A percentile compares a stretch with the other conserved stretches of the same genome.
phyloP scores from a whole-genome alignment of 2,797 vertebrate genomes.

The Hemitrygon akajei region DNA sequence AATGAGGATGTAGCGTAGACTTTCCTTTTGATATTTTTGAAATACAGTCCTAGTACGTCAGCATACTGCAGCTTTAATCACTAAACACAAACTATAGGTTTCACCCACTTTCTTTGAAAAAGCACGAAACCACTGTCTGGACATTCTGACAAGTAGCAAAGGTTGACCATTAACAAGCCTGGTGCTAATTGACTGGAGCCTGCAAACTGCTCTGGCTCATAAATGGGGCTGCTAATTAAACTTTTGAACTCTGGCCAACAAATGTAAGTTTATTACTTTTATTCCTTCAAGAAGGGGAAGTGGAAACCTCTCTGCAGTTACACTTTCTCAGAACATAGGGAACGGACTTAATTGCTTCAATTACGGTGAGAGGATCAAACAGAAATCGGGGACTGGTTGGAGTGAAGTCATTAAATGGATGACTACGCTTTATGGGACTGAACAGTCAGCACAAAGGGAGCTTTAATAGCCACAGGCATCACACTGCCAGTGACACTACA shows the following conservation, averaged over 20 bases:
- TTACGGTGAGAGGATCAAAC: slow-evolving; percentile 33
- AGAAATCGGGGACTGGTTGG: background rate
- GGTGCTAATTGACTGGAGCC: slow-evolving; percentile 31
- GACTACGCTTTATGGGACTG: slow-evolving; percentile 27
- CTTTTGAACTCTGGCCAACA: slow-evolving; percentile 34
- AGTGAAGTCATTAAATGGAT: slow-evolving; percentile 36
- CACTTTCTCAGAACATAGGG: slow-evolving; percentile 29
- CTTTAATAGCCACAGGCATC: slow-evolving; percentile 28
- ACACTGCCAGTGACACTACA: background rate
- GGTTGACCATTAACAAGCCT: slow-evolving; percentile 31
- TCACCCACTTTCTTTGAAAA: slow-evolving; percentile 24
- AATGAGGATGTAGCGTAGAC: slow-evolving; percentile 20
- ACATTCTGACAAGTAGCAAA: slow-evolving; percentile 17
- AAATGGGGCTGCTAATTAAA: slow-evolving; percentile 33
- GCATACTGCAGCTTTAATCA: slow-evolving; percentile 22
- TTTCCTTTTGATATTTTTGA: slow-evolving; percentile 29
- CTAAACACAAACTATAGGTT: slow-evolving; percentile 25
- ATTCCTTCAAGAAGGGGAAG: slow-evolving; percentile 33
- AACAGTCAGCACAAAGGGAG: background rate
- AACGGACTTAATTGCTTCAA: slow-evolving; percentile 32
- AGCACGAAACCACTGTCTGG: slow-evolving; percentile 26
- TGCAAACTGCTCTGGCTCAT: slow-evolving; percentile 21
- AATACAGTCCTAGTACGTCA: slow-evolving; percentile 23
- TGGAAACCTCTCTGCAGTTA: slow-evolving; percentile 20
- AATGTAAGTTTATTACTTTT: slow-evolving; percentile 23